A percentile compares a stretch with the other conserved stretches of the same genome.
Evolutionary conservation across 2,888 invertebrate genomes (phyloP).

Genomic region (Tipula vernalis): DNA sequence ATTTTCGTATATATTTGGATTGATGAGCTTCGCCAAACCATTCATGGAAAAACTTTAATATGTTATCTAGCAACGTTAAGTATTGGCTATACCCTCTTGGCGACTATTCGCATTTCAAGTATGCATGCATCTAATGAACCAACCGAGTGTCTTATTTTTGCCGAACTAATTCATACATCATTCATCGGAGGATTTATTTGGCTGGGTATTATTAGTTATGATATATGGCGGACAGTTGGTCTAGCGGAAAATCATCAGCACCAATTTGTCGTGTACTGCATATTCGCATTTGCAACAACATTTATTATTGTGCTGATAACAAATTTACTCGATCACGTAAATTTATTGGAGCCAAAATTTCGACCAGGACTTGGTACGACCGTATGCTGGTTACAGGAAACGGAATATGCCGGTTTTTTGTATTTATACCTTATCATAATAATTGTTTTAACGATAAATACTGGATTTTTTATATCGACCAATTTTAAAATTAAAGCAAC

Average conservation of each 20-base stretch:
- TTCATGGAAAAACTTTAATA: constrained; percentile 6
- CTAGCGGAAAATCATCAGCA: not conserved
- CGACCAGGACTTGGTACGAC: not conserved
- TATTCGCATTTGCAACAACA: not conserved
- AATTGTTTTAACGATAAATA: constrained; percentile 28
- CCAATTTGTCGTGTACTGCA: not conserved
- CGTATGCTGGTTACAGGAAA: constrained; percentile 9
- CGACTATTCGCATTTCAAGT: not conserved
- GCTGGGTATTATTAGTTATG: constrained; percentile 78
- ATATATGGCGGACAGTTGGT: constrained; percentile 52
- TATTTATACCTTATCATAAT: constrained; percentile 31
- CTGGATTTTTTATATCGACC: constrained; percentile 27
- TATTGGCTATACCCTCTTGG: not conserved
- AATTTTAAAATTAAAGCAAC: not conserved
- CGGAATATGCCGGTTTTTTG: constrained; percentile 16
- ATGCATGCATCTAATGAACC: not conserved
- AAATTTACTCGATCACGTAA: not conserved
- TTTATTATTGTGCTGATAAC: not conserved
- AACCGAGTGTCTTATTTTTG: not conserved
- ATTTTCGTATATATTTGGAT: constrained; percentile 58
- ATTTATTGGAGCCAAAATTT: not conserved
- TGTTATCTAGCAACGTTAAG: not conserved
- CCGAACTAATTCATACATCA: constrained; percentile 26
- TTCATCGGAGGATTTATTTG: constrained; percentile 78
- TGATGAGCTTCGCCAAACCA: constrained; percentile 44